Percentiles rank a stretch among this genome's conserved stretches.
These are phyloP conservation scores for Torymus tubicola DNA, from an alignment of 2,888 invertebrate genomes.

Conservation along the genomic window DNA sequence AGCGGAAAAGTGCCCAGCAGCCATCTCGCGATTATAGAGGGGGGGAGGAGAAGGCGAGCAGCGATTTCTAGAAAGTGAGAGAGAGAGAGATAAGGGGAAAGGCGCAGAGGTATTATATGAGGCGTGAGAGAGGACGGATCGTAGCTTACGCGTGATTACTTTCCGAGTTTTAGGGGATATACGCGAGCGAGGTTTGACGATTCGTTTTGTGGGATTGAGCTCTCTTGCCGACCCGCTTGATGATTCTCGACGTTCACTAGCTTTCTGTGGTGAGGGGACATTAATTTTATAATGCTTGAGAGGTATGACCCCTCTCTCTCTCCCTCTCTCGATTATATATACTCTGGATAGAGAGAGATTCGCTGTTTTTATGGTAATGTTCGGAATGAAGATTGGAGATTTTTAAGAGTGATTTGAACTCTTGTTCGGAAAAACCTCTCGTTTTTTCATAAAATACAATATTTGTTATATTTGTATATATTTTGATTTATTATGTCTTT, in stretches of 20 bases:
- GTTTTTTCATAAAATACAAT: too few relatives aligned
- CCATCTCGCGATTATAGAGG: background rate
- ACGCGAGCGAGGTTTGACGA: background rate
- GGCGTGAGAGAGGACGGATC: background rate
- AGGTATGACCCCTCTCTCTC: too few relatives aligned
- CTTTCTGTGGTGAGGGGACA: too few relatives aligned
- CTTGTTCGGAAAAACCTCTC: too few relatives aligned
- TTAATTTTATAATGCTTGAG: too few relatives aligned
- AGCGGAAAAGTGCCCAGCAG: slow-evolving; percentile 16
- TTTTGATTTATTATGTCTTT: background rate
- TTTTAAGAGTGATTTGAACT: background rate
- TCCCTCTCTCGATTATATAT: too few relatives aligned
- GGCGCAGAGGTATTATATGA: slow-evolving; percentile 21
- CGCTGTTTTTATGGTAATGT: background rate
- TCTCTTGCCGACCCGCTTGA: too few relatives aligned
- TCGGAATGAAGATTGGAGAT: background rate
- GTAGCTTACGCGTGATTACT: slow-evolving; percentile 8
- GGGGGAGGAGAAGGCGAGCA: background rate
- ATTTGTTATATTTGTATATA: too few relatives aligned
- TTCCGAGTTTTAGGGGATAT: background rate
- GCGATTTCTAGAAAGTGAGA: background rate
- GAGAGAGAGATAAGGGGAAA: background rate
- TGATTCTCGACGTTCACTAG: too few relatives aligned
- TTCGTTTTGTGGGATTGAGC: background rate
- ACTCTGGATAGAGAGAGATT: background rate